Evolutionary conservation across 2,888 invertebrate species (phyloP).

Genomic region (Dryococelus australis): DNA sequence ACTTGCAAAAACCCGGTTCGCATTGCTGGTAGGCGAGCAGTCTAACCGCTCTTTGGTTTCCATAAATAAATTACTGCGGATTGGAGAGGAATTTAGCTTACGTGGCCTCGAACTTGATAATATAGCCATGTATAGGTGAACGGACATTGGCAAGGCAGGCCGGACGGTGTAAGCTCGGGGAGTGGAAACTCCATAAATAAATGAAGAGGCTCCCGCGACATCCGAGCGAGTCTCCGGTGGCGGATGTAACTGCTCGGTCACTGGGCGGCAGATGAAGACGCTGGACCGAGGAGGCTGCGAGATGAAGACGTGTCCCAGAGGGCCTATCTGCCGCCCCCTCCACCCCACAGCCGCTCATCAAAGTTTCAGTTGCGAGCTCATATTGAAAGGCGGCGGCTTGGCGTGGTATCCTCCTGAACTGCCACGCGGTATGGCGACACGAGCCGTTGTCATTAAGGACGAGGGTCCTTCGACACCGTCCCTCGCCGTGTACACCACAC

Average conservation of each 20-base stretch:
- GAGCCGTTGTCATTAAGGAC: neutral
- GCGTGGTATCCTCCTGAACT: neutral
- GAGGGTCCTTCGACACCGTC: neutral
- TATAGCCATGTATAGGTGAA: no score
- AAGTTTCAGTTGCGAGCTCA: constrained; percentile 16
- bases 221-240: neutral
- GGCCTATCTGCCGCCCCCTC: neutral
- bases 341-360: neutral
- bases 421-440: neutral
- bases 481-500: neutral
- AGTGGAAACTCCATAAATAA: neutral
- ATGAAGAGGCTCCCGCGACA: neutral
- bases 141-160: no score
- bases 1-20: no score
- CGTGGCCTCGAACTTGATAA: no score
- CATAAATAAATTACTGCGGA: no score
- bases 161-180: no score
- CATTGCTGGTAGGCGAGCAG: no score
- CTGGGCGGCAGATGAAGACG: neutral
- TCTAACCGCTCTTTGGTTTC: no score
- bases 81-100: no score
- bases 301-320: neutral
- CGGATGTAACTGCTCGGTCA: neutral
- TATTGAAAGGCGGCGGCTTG: neutral
- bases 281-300: neutral